Evolutionary conservation across 2,113 vertebrate species (phyloP), one percentile per base, ranked within the genome.

Genomic region (Carassius auratus): DNA sequence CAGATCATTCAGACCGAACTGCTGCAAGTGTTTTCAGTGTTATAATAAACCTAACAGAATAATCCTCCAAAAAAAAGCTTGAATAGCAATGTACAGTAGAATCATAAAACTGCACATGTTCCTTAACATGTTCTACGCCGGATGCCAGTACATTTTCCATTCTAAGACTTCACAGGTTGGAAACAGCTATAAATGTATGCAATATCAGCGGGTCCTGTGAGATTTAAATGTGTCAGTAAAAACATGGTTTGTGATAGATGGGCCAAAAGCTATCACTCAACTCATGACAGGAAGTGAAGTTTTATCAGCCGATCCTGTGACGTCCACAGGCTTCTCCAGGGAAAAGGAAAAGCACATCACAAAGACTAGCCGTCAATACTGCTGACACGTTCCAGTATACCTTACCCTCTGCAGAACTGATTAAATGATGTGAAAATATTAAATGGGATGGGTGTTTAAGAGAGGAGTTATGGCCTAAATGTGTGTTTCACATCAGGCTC

Each of bases 261-360:
- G 4, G 57, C 69, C 36, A 71, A 86, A 78, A 3, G 62, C 36
- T 15, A 79, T 61, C 33, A 8, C 19, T 61, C 61, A 36, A 36
- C 17, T 81, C 26, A 81, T 61, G 48, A 85, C 48, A 85, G 84
- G 55, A 83, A 73, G 36, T 83, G 64, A 66, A 5, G 50, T 52
- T 52, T 52, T 52, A 50, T 88, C 87, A 68, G 9, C 57, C 66
- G 21, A 42, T 83, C 45, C 66, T 59, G 55, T 84, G 84, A 86
- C 84, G 66, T 86, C 66, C 12, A 48, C 12, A 66, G n/a, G 1
- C 8, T 42, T 76, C 84, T 84, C 80, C 12, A 66, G 74, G 74
- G 84, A 83, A 1, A 8, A 68, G 15, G n/a, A 26, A 78, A 88
- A 83, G 36, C 26, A 26, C 4, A 64, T 88, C 79, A 78, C 23